Evolutionary conservation across 2,888 invertebrate species (phyloP).

Genomic region (Zaprionus bogoriensis): DNA sequence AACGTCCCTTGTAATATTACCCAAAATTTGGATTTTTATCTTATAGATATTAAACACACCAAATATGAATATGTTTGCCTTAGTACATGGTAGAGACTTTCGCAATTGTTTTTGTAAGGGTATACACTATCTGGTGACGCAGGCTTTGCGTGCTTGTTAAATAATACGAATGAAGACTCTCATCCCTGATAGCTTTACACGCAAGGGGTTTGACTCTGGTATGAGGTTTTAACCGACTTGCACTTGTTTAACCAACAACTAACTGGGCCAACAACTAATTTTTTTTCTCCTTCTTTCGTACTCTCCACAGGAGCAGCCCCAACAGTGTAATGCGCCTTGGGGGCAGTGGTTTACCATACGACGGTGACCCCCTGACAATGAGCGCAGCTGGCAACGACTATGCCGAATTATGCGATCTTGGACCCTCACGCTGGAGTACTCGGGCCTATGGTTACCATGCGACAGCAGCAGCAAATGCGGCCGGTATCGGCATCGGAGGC

Average conservation of each 20-base stretch:
- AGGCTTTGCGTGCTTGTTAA: too few relatives aligned
- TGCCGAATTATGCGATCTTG: constrained; percentile 84
- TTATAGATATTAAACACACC: too few relatives aligned
- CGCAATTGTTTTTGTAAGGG: too few relatives aligned
- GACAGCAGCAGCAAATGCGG: constrained; percentile 63
- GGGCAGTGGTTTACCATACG: constrained; percentile 81
- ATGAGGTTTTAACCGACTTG: constrained; percentile 16
- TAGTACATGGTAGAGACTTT: too few relatives aligned
- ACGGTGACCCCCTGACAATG: constrained; percentile 83
- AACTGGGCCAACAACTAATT: constrained; percentile 1
- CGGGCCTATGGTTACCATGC: constrained; percentile 82
- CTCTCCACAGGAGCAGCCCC: constrained; percentile 51
- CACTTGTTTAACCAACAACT: constrained; percentile 28
- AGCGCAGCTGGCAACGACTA: constrained; percentile 84
- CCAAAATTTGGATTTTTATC: too few relatives aligned
- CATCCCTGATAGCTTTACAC: background rate
- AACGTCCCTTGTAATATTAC: too few relatives aligned
- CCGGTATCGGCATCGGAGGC: constrained; percentile 62
- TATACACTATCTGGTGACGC: too few relatives aligned
- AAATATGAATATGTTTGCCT: too few relatives aligned
- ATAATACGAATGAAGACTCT: too few relatives aligned
- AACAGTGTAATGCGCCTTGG: constrained; percentile 81
- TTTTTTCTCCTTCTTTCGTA: background rate
- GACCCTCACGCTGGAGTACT: constrained; percentile 83
- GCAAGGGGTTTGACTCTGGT: background rate